Base-by-base conservation (phyloP, 2,113 vertebrate genomes). In the Dicerorhinus sumatrensis region DNA sequence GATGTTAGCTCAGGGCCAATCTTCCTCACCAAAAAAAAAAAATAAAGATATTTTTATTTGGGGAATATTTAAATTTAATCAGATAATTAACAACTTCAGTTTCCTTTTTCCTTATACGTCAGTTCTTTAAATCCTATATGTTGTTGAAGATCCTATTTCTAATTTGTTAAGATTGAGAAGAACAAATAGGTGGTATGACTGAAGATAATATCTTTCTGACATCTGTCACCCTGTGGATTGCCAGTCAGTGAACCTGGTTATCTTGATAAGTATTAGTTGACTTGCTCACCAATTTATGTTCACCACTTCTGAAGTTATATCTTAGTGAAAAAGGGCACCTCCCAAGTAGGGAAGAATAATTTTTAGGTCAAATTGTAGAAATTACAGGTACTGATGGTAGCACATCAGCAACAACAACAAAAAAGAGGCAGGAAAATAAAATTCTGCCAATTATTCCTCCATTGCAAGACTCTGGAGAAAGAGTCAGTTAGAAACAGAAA, bases 291-390 rank as follows among this genome's bases (percentile, higher is more conserved):
- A 63, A 5, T 73, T 82, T 97, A 65, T 33, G 14, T 72, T 36
- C 7, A 70, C 5, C 23, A 77, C 29, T 87, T 20, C n/a, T 82
- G 29, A 77, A 93, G 25, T 63, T 83, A 58, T 76, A 87, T 72
- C 67, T 87, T 91, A 82, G 75, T 77, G 56, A 39, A 77, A 77
- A 87, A 14, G 54, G 13, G 9, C 5, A 48, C 13, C n/a, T 96
- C 31, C 14, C 63, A 77, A 65, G 21, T 72, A 79, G 36, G 63
- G 31, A 36, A 80, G 72, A 58, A 25, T 85, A 70, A 20, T 75
- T 58, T 89, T 80, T 93, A 93, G 73, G 39, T 80, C 36, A 93
- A 73, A 90, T 63, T 39, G 51, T 42, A 42, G 36, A 88, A 94
- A 88, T 81, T 60, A 67, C 25, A 23, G 75, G 20, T 86, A 73